These are phyloP conservation scores for Sycophaga agraensis DNA, from an alignment of 1,140 invertebrate species.

Conservation along the genomic window DNA sequence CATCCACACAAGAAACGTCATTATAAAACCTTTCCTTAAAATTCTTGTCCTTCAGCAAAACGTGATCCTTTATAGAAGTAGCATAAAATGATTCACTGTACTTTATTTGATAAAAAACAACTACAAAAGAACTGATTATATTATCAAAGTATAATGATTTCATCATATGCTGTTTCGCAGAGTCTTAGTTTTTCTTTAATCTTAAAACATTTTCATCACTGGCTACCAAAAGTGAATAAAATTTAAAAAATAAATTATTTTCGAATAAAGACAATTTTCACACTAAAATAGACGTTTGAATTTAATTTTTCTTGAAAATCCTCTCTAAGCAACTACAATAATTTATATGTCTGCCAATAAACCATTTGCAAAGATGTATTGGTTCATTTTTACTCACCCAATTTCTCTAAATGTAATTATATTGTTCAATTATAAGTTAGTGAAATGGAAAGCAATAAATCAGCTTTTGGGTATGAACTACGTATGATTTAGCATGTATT, in stretches of 20 bases:
- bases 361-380: conserved; percentile 46
- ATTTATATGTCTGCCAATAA: conserved; percentile 45
- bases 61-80: conserved; percentile 40
- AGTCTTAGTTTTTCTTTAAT: conserved; percentile 51
- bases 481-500: conserved; percentile 17
- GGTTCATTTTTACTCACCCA: conserved; percentile 51
- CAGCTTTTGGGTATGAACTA: conserved; percentile 14
- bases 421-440: conserved; percentile 53
- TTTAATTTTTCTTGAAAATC: conserved; percentile 24
- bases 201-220: conserved; percentile 2
- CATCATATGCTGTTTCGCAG: conserved; percentile 52
- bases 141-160: conserved; percentile 27
- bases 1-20: conserved; percentile 1
- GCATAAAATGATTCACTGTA: conserved; percentile 47
- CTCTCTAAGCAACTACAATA: conserved; percentile 29
- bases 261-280: conserved; percentile 22
- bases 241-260: conserved; percentile 12
- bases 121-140: neutral
- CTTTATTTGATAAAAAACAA: neutral
- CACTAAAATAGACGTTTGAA: conserved; percentile 12
- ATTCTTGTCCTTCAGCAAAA: neutral
- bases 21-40: conserved; percentile 15
- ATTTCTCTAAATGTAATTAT: conserved; percentile 41
- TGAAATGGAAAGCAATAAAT: conserved; percentile 32
- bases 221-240: conserved; percentile 4